These are phyloP conservation scores for Cavia porcellus DNA, from an alignment of 2,113 vertebrate species.

Conservation along the genomic window DNA sequence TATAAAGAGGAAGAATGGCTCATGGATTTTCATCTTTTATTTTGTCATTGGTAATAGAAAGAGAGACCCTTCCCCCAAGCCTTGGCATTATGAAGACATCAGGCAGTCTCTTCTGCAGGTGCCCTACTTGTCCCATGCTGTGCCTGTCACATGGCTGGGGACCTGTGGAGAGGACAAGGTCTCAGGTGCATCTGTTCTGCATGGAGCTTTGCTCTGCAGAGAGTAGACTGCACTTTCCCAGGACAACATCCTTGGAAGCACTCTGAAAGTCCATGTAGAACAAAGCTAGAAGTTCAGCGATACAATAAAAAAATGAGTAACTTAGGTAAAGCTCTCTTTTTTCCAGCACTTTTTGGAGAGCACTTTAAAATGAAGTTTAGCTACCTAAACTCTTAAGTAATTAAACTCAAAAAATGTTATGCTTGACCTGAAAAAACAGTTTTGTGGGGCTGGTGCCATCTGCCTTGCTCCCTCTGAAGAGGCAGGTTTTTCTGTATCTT, in stretches of 20 bases:
- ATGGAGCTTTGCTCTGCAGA: neutral
- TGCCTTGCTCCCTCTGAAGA: neutral
- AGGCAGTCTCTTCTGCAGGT: neutral
- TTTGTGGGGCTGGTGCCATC: neutral
- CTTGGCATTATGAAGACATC: neutral
- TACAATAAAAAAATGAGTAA: fast-evolving
- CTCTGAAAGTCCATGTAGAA: neutral
- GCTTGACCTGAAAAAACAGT: neutral
- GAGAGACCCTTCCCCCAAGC: neutral
- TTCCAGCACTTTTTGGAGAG: neutral
- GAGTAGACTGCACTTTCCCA: fast-evolving
- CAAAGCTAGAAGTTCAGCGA: neutral
- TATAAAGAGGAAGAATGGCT: constrained; percentile 24
- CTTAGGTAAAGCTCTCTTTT: neutral
- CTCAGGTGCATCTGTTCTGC: neutral
- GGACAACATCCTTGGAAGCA: neutral
- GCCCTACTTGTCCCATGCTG: neutral
- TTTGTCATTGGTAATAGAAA: constrained; percentile 7
- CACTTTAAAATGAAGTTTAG: neutral
- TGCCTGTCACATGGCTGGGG: fast-evolving
- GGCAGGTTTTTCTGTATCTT: neutral
- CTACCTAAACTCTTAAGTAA: neutral
- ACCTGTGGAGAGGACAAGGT: neutral
- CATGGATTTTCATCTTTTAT: constrained; percentile 56
- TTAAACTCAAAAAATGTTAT: neutral